Evolutionary conservation across 2,113 vertebrate genomes (phyloP).

Genomic region (Hippolais icterina): DNA sequence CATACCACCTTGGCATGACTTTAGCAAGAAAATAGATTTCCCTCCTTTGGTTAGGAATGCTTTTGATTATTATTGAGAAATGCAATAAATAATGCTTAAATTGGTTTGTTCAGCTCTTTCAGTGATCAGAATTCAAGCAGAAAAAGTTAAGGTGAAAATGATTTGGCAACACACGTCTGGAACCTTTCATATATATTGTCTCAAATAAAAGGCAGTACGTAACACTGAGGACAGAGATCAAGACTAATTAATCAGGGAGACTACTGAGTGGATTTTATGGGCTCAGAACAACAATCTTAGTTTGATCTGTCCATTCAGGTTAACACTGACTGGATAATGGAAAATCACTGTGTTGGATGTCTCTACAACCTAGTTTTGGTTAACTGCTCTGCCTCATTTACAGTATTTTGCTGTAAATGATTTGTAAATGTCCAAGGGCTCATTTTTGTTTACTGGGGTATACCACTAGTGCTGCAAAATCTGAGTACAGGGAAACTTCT

Average conservation of each 20-base stretch:
- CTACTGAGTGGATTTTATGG: neutral
- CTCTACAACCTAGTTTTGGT: neutral
- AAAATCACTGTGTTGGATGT: neutral
- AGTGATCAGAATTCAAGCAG: neutral
- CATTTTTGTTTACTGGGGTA: neutral
- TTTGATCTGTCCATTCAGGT: neutral
- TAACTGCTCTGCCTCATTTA: neutral
- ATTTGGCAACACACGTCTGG: neutral
- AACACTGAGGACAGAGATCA: neutral
- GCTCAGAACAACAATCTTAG: neutral
- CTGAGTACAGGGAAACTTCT: neutral
- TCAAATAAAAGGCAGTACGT: neutral
- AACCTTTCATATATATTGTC: neutral
- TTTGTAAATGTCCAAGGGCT: too few relatives aligned
- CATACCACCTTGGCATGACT: neutral
- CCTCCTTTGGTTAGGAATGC: neutral
- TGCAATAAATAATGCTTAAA: neutral
- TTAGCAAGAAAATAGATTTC: neutral
- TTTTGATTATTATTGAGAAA: neutral
- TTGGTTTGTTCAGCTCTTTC: neutral
- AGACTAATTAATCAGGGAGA: neutral
- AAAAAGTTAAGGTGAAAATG: neutral
- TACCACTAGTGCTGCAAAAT: neutral
- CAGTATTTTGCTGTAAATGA: neutral
- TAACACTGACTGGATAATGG: neutral